Evolutionary conservation across 2,797 vertebrate species (phyloP).

Genomic region (Odontamblyopus lacepedii): DNA sequence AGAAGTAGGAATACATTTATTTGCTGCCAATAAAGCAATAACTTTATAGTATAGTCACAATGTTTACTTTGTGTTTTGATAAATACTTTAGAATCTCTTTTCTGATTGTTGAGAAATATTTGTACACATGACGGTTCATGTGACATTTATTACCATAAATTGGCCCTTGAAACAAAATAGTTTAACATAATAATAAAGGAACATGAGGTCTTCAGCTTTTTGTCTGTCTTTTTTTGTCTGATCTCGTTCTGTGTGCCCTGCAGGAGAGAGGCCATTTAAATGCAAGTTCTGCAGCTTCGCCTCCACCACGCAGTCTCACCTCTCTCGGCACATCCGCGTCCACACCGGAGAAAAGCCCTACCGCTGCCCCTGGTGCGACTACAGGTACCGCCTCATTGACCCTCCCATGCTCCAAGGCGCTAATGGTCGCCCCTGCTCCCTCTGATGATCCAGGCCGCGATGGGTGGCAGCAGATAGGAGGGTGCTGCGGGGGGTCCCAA

Average conservation of each 20-base stretch:
- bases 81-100: background rate
- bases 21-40: constrained; percentile 10
- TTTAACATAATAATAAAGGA: background rate
- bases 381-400: constrained; percentile 88
- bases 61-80: background rate
- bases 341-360: constrained; percentile 99
- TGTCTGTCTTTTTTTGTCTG: constrained; percentile 13
- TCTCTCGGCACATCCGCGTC: constrained; percentile 94
- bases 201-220: background rate
- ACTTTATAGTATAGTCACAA: background rate
- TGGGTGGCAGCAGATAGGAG: constrained; percentile 44
- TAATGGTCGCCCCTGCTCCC: constrained; percentile 52
- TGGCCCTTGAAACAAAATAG: background rate
- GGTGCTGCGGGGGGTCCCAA: constrained; percentile 16
- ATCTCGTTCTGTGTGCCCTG: constrained; percentile 18
- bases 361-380: constrained; percentile 98
- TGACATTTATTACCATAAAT: no score
- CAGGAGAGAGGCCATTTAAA: constrained; percentile 97
- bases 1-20: constrained; percentile 36
- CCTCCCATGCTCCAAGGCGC: constrained; percentile 44
- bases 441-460: constrained; percentile 62
- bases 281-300: constrained; percentile 97
- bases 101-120: background rate
- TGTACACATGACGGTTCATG: background rate
- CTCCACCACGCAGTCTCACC: constrained; percentile 96